phyloP scores from a whole-genome alignment of 2,888 invertebrate genomes.

The Tolmerus cingulatus region DNA sequence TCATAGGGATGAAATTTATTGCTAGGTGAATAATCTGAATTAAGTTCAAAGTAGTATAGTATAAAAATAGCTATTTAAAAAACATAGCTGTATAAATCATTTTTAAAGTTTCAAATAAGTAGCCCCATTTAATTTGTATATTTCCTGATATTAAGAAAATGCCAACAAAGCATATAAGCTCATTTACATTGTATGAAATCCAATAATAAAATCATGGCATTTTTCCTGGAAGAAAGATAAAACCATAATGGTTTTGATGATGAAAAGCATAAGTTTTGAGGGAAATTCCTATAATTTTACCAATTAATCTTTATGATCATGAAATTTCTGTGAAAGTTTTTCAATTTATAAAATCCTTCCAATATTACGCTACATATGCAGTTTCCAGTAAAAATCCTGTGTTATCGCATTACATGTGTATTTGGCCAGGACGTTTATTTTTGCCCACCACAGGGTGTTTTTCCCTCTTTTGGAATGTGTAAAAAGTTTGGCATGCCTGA shows the following conservation, averaged over 20 bases:
- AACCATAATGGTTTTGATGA: neutral
- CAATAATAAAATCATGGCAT: too few relatives aligned
- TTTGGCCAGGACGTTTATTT: neutral
- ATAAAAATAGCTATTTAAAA: too few relatives aligned
- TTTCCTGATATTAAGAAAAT: too few relatives aligned
- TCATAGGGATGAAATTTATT: too few relatives aligned
- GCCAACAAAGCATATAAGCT: too few relatives aligned
- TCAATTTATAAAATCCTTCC: neutral
- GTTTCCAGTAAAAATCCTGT: neutral
- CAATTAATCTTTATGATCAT: neutral
- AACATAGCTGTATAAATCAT: too few relatives aligned
- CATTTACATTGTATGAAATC: too few relatives aligned
- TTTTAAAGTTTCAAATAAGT: too few relatives aligned
- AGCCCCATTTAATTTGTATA: too few relatives aligned
- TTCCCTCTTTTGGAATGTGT: neutral
- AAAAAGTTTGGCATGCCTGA: neutral
- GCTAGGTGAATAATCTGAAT: too few relatives aligned
- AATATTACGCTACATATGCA: neutral
- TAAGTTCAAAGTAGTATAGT: too few relatives aligned
- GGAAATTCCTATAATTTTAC: neutral
- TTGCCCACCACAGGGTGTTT: neutral
- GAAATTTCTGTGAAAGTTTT: neutral
- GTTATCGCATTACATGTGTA: neutral
- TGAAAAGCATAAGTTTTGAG: neutral
- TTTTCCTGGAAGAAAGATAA: neutral